Evolutionary conservation across 2,797 vertebrate genomes (phyloP), one percentile per base, ranked within the genome.

Genomic region (Xiphorhynchus erythropygius): DNA sequence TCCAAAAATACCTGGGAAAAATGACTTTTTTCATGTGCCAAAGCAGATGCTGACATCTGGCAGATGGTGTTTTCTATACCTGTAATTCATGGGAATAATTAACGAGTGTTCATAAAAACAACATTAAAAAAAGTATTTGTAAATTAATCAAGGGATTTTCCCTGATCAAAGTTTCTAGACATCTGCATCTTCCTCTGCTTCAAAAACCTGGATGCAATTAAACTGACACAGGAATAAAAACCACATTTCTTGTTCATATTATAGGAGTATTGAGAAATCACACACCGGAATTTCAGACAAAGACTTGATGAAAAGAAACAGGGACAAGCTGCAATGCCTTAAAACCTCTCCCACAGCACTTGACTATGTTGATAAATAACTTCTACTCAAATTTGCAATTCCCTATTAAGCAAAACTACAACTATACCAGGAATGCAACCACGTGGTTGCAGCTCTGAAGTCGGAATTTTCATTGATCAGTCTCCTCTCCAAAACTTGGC

Each of bases 151-250:
- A 84, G n/a, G 27, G 21, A 67, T 70, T 68, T 88, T 46, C 74
- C 46, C 55, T 44, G 23, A 83, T 63, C 56, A 69, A 82, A 88
- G 42, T 46, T 87, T 68, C 77, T 49, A 79, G 62, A 73, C 74
- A 74, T 76, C 39, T 82, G 33, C 37, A 80, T 30, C 44, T 76
- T 78, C 49, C 21, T 47, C 59, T 68, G 42, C 68, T 88, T 87
- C 11, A 4, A 92, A 92, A 96, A 86, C 22, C 60, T 92, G 84
- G 60, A 94, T 90, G 30, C 67, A 69, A 80, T 95, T 94, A 92
- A 94, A 77, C 25, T 88, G 59, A 56, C 23, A 55, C 10, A 77
- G 3, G 7, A 91, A 74, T 52, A 79, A 92, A 91, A 95, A 46
- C 41, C 25, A 67, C 21, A 30, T 59, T 86, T 89, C 74, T 90